Conservation (phyloP, 2,797 vertebrate genomes). For the Rhadinocentrus ornatus region DNA sequence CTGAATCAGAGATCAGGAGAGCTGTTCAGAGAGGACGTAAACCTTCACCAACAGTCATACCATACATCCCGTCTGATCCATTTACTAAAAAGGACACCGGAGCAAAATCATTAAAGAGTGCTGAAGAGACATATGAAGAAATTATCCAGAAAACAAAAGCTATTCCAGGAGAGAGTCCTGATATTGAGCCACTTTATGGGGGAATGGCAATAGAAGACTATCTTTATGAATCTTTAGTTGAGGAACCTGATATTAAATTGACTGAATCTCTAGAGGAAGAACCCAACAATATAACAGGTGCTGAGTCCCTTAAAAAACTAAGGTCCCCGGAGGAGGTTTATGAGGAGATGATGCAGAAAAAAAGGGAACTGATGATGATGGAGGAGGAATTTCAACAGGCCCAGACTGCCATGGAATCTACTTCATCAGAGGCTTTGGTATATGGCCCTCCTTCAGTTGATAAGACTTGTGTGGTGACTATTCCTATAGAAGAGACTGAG, state of each 20-base stretch:
- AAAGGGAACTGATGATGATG: slow-evolving; percentile 83
- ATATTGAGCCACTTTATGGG: slow-evolving; percentile 94
- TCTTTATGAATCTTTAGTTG: slow-evolving; percentile 96
- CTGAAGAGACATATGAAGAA: slow-evolving; percentile 94
- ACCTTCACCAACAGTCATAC: slow-evolving; percentile 89
- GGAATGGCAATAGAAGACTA: slow-evolving; percentile 99
- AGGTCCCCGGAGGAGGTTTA: slow-evolving; percentile 88
- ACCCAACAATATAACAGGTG: slow-evolving; percentile 72
- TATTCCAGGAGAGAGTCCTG: slow-evolving; percentile 90
- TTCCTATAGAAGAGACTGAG: slow-evolving; percentile 83
- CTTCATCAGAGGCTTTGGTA: slow-evolving; percentile 81
- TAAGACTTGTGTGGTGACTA: slow-evolving; percentile 90
- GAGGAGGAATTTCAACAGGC: slow-evolving; percentile 80
- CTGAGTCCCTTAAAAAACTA: slow-evolving; percentile 85
- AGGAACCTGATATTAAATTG: slow-evolving; percentile 84
- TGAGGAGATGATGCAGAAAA: slow-evolving; percentile 90
- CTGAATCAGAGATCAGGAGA: slow-evolving; percentile 88
- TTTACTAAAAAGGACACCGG: slow-evolving; percentile 49
- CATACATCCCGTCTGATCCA: slow-evolving; percentile 85
- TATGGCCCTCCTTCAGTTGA: slow-evolving; percentile 78
- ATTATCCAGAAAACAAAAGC: slow-evolving; percentile 90
- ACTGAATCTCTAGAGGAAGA: slow-evolving; percentile 77
- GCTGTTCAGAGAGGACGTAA: slow-evolving; percentile 91
- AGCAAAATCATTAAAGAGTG: slow-evolving; percentile 88
- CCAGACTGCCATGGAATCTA: slow-evolving; percentile 75